Base-by-base conservation (phyloP, 2,888 invertebrate genomes). In the Agriopis marginaria region DNA sequence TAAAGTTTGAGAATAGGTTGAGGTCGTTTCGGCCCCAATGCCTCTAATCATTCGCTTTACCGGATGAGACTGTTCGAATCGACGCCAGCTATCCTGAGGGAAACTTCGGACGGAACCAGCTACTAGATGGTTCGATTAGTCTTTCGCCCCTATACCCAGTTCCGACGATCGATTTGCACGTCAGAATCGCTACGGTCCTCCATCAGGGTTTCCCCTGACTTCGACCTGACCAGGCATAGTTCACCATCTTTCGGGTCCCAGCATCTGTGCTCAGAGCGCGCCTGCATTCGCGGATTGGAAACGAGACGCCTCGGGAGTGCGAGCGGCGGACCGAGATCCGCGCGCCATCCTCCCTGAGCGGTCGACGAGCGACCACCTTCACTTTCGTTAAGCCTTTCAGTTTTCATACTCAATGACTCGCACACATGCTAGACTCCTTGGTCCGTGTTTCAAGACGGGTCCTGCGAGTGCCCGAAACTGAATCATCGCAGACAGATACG, bases 151-250 rank as follows among this genome's bases (percentile, higher is more conserved):
- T 96, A 96, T 96, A 96, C 96, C 95, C 96, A 96, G 95, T 95
- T 96, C 95, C 90, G 95, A 96, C 95, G 96, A 96, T 96, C 96
- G 96, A 96, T 96, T 96, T 96, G 96, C 96, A 96, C 96, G 95
- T 96, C 96, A 96, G 96, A 96, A 95, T 94, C 95, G 95, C 95
- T 96, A 89, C 96, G 95, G 95, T 95, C 96, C 95, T 96, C 96
- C 96, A 96, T 94, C 96, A 95, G 93, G 94, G 95, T 95, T 96
- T 95, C 95, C 95, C 95, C 95, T 95, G 95, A 91, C 96, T 96
- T 96, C 95, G 89, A 95, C 95, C 96, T 95, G 94, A 94, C 95
- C 96, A 95, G 95, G 95, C 95, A 96, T 95, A 96, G 95, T 95
- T 96, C 96, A 96, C 96, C 95, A 96, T 96, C 95, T 96, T 96